These are phyloP conservation scores for Carapus acus DNA, from an alignment of 2,797 vertebrate genomes.

Conservation along the genomic window DNA sequence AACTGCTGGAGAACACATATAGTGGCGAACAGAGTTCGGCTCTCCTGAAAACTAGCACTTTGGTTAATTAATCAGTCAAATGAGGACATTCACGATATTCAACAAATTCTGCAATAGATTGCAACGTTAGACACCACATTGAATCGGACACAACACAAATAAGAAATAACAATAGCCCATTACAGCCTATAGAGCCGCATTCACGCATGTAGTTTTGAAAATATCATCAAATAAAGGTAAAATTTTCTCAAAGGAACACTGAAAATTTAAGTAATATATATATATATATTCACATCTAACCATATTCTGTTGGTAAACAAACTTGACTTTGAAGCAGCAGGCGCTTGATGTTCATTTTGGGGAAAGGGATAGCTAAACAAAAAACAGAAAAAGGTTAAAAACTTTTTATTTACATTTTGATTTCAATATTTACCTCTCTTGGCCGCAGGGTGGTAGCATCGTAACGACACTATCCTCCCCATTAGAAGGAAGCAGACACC, in stretches of 20 bases:
- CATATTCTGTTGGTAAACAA: no score
- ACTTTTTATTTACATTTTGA: constrained; percentile 11
- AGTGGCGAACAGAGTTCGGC: constrained; percentile 2
- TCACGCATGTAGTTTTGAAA: no score
- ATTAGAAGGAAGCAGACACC: constrained; percentile 33
- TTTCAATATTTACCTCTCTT: fast-evolving
- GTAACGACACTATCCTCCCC: fast-evolving
- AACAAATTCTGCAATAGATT: fast-evolving
- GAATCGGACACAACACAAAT: neutral
- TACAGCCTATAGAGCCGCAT: no score
- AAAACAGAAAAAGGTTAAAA: constrained; percentile 6
- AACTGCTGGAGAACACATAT: neutral
- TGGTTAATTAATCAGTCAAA: neutral
- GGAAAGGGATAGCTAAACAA: no score
- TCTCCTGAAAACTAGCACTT: constrained; percentile 3
- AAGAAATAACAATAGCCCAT: no score
- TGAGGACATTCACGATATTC: no score
- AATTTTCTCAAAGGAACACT: no score
- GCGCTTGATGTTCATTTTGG: no score
- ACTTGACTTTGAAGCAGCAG: no score
- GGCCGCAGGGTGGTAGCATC: constrained; percentile 30
- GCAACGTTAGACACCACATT: neutral
- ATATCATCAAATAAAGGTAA: no score
- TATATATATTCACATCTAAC: no score
- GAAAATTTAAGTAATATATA: neutral